Conservation (phyloP, 2,113 vertebrate species). For the Daubentonia madagascariensis region DNA sequence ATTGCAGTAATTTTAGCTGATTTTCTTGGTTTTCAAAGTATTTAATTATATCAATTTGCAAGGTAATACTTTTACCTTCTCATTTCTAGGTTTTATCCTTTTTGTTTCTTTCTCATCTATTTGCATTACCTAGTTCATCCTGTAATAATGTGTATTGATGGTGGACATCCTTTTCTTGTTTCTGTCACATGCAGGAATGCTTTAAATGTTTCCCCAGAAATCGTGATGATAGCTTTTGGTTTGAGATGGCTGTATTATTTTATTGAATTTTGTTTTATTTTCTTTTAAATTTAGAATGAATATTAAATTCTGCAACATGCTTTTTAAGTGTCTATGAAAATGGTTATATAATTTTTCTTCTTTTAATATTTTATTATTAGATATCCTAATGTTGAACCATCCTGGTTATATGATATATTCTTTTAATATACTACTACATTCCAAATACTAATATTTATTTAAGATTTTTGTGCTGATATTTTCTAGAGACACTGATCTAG, state of each 20-base stretch:
- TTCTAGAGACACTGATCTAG: not conserved
- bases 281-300: not conserved
- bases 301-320: not conserved
- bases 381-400: not conserved
- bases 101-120: not conserved
- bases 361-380: slow-evolving; percentile 2
- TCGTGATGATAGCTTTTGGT: not conserved
- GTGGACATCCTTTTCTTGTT: not conserved
- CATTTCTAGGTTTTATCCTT: not conserved
- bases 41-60: slow-evolving; percentile 3
- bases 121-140: not conserved
- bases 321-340: not conserved
- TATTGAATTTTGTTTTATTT: not conserved
- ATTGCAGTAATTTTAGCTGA: not conserved
- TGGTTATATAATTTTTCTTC: not conserved
- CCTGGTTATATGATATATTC: not conserved
- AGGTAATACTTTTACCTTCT: not conserved
- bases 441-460: slow-evolving; percentile 30
- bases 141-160: not conserved
- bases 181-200: not conserved
- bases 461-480: not conserved
- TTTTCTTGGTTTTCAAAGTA: slow-evolving; percentile 38
- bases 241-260: not conserved
- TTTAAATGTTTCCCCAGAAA: not conserved
- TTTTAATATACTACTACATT: not conserved